Evolutionary conservation across 2,797 vertebrate genomes (phyloP), one percentile per base, ranked within the genome.

Genomic region (Bovichtus diacanthus): DNA sequence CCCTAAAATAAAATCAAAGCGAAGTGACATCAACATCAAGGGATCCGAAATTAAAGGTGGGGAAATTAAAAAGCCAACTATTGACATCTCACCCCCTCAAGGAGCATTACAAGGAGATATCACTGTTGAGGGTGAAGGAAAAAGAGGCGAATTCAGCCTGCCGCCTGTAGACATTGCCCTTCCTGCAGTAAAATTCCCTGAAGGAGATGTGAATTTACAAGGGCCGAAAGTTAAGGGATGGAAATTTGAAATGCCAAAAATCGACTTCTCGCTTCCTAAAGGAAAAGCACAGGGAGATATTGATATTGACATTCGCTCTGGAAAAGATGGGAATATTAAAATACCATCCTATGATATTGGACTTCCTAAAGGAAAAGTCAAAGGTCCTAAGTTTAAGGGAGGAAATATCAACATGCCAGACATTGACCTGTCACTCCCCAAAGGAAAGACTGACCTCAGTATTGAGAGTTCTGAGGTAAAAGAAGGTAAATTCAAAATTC

Each of bases 401-500:
- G 47, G 34, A 19, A 86, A 76, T 49, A 56, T 78, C 18, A 59
- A 78, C 6, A 68, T 88, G 63, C 87, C 90, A 21, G 61, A 74
- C 10, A 27, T 84, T 68, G 86, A 92, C 15, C 4, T 90, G 18
- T 87, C 83, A 23, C 38, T 92, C 1, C 82, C 87, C 2, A 72
- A 85, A 76, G 76, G 70, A 60, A 62, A 86, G 11, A 12, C 29
- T 2, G 80, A 63, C 15, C 1, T 83, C 2, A 31, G 53, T 75
- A 13, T 86, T 55, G 58, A 84, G 27, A 80, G 70, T 27, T 67
- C 65, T 18, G 58, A 73, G 0, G 31, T 58, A 1, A 87, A 86
- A 46, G 81, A 65, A 10, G 55, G 72, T 0, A 95, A 92, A 21
- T 82, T 95, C 7, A 88, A 91, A 21, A 90, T 94, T 58, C 93